Percentiles rank a stretch among this genome's conserved stretches.
Evolutionary conservation across 2,797 vertebrate species (phyloP).

Genomic region (Pseudopleuronectes americanus): DNA sequence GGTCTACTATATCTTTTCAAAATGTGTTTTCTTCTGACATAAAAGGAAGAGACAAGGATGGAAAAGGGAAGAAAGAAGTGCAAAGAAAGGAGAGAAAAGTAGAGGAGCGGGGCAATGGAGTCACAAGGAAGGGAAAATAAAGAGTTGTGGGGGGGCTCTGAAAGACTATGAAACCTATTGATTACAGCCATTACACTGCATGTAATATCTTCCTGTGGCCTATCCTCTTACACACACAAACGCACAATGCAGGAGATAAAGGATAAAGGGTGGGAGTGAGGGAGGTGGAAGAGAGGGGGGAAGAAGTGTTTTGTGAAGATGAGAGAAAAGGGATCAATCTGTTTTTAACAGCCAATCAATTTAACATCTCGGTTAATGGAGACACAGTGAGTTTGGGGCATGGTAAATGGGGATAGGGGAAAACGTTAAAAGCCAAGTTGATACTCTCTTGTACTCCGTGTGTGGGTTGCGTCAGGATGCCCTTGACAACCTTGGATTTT

Average conservation of each 20-base stretch:
- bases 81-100: conserved; percentile 39
- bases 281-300: conserved; percentile 26
- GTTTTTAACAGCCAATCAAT: conserved; percentile 83
- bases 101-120: conserved; percentile 7
- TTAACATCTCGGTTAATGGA: conserved; percentile 83
- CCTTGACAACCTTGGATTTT: conserved; percentile 32
- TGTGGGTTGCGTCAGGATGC: conserved; percentile 2
- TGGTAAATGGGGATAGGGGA: conserved; percentile 40
- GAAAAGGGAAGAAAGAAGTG: conserved; percentile 29
- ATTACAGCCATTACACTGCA: conserved; percentile 66
- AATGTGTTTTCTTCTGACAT: conserved; percentile 62
- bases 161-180: conserved; percentile 64
- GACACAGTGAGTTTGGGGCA: conserved; percentile 69
- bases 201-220: conserved; percentile 61
- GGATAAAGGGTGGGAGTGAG: conserved; percentile 44
- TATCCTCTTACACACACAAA: conserved; percentile 53
- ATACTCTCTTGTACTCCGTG: conserved; percentile 40
- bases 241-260: conserved; percentile 46
- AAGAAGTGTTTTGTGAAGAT: conserved; percentile 46
- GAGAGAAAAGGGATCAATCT: conserved; percentile 70
- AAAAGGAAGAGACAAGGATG: conserved; percentile 57
- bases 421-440: conserved; percentile 64
- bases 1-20: conserved; percentile 68
- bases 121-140: conserved; percentile 11
- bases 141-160: background rate